Percentiles rank a stretch among this genome's conserved stretches.
Evolutionary conservation across 2,888 invertebrate species (phyloP).

Genomic region (Stenoptilia bipunctidactyla): DNA sequence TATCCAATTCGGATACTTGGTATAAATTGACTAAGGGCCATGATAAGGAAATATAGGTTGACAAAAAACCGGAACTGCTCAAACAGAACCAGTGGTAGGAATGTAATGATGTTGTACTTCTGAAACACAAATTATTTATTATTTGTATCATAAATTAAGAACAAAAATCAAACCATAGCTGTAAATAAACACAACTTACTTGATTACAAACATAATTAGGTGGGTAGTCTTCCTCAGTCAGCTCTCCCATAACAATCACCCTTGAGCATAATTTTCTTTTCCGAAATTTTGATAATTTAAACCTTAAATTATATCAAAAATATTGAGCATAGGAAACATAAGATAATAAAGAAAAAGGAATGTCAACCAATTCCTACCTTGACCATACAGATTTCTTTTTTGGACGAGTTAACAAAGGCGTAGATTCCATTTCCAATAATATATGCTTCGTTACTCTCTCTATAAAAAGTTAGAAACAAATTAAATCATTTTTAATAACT

Average conservation of each 20-base stretch:
- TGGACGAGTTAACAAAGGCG: conserved; percentile 47
- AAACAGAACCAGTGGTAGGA: conserved; percentile 92
- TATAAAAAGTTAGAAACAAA: too few species aligned
- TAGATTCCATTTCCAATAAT: conserved; percentile 53
- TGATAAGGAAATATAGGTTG: conserved; percentile 96
- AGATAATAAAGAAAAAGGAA: conserved; percentile 12
- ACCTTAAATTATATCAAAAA: conserved; percentile 68
- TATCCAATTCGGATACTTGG: conserved; percentile 97
- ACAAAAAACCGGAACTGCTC: conserved; percentile 99
- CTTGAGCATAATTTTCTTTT: conserved; percentile 82
- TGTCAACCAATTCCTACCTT: conserved; percentile 34
- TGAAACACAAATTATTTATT: conserved; percentile 54
- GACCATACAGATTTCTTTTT: conserved; percentile 57
- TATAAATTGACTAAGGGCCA: conserved; percentile 98
- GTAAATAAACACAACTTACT: conserved; percentile 33
- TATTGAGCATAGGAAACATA: too few species aligned
- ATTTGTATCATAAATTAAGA: background rate
- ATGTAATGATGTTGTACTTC: conserved; percentile 95
- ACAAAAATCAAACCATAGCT: background rate
- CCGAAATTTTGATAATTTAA: conserved; percentile 73
- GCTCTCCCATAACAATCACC: conserved; percentile 82
- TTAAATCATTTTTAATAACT: too few species aligned
- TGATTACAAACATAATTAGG: conserved; percentile 97
- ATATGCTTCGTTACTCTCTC: conserved; percentile 8
- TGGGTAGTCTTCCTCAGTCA: conserved; percentile 87